phyloP scores from a whole-genome alignment of 2,113 vertebrate genomes.

The Varanus komodoensis region DNA sequence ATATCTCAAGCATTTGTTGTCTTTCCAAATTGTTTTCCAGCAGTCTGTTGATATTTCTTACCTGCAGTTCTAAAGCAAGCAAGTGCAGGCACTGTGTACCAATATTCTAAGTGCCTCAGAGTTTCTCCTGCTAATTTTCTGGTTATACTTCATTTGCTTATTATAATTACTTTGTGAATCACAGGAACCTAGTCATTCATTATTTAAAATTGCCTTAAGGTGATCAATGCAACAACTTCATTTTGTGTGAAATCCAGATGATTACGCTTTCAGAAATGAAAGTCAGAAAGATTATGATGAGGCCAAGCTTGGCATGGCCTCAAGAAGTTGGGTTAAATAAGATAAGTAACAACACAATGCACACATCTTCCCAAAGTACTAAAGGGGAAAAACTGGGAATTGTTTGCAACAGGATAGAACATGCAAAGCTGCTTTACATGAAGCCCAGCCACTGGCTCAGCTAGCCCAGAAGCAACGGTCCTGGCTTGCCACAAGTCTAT shows the following conservation, averaged over 20 bases:
- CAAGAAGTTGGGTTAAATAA: slow-evolving; percentile 45
- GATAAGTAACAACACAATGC: neutral
- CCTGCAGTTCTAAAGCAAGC: neutral
- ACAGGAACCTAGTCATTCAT: slow-evolving; percentile 65
- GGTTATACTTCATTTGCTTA: slow-evolving; percentile 64
- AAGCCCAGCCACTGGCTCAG: too few relatives aligned
- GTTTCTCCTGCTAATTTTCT: slow-evolving; percentile 54
- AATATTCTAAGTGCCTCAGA: slow-evolving; percentile 53
- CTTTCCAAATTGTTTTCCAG: neutral
- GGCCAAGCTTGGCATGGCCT: slow-evolving; percentile 70
- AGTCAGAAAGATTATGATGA: slow-evolving; percentile 72
- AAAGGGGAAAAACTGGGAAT: neutral
- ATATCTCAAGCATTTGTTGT: neutral
- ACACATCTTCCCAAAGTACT: neutral
- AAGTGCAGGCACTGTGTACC: slow-evolving; percentile 27
- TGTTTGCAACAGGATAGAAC: neutral
- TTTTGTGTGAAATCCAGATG: slow-evolving; percentile 73
- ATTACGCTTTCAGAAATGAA: slow-evolving; percentile 65
- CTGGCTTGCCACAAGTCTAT: too few relatives aligned
- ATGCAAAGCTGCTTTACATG: too few relatives aligned
- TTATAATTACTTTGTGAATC: slow-evolving; percentile 72
- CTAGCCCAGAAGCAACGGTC: too few relatives aligned
- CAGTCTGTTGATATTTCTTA: slow-evolving; percentile 14
- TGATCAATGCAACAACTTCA: slow-evolving; percentile 68
- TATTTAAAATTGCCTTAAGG: slow-evolving; percentile 76